Evolutionary conservation across 1,140 invertebrate species (phyloP).

Genomic region (Akabosia matsudoensis): DNA sequence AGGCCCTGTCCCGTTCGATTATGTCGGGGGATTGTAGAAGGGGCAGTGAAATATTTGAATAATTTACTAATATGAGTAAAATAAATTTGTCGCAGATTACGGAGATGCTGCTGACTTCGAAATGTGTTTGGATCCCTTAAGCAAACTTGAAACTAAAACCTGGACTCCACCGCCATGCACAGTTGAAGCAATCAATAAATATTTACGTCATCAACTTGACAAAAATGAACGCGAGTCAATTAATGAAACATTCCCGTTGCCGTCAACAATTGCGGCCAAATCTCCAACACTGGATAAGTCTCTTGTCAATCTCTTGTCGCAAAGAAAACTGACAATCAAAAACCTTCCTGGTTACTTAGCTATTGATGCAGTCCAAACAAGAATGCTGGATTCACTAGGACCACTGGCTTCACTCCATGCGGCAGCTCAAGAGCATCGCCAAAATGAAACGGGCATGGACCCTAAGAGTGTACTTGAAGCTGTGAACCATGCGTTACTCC

Average conservation of each 20-base stretch:
- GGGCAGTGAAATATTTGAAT: no score
- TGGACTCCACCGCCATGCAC: not conserved
- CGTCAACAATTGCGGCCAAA: not conserved
- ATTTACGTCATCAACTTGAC: not conserved
- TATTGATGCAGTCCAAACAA: not conserved
- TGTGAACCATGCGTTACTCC: not conserved
- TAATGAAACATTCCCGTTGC: not conserved
- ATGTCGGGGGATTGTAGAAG: no score
- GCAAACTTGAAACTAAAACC: not conserved
- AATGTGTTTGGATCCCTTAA: not conserved
- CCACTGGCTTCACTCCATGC: not conserved
- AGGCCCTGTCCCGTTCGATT: no score
- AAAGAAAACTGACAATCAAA: not conserved
- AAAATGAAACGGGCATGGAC: not conserved
- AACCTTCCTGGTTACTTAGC: not conserved
- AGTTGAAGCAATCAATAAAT: not conserved
- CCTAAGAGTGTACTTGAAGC: not conserved
- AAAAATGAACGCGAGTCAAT: not conserved
- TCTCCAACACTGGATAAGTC: not conserved
- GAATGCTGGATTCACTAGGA: not conserved
- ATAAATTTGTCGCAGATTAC: no score
- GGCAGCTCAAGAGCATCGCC: not conserved
- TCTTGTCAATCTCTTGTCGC: not conserved
- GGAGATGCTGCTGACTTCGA: not conserved
- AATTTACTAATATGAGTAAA: no score